Evolutionary conservation across 2,113 vertebrate species (phyloP), one percentile per base, ranked within the genome.

Genomic region (Megaleporinus macrocephalus): DNA sequence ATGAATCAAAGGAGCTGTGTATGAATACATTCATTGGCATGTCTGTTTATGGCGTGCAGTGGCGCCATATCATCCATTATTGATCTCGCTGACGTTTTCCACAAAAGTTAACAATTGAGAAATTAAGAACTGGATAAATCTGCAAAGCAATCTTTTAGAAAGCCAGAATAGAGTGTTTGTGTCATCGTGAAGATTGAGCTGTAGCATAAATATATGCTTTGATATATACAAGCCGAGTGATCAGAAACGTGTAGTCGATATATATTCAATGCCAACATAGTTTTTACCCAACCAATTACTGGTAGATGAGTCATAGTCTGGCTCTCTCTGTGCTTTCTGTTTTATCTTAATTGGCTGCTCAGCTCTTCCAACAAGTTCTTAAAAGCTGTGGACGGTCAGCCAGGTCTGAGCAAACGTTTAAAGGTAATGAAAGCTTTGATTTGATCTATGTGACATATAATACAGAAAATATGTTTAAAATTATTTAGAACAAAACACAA

Each of bases 1-100:
- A 61, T 63, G 33, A 78, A 83, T 62, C 63, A 63, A 78, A 27
- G 44, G n/a, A 44, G 65, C 44, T 26, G 51, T 16, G 20, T n/a
- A 36, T 36, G 65, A 69, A 69, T 24, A 24, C 36, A 36, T 33
- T 73, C 41, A 62, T 26, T 16, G 49, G 53, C 63, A 41, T 20
- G 71, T 20, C 61, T 66, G 53, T 74, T 53, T 26, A 49, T 13
- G 29, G 47, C 47, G 6, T 6, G 49, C 66, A 13, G 14, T 68
- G 16, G 26, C 53, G 24, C 68, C 62, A 47, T 49, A 61, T 75
- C 66, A 22, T 44, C 66, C 22, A 41, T 44, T n/a, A 24, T 22
- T n/a, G 30, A 41, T 29, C 13, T 5, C 11, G 9, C 16, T 68
- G 65, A 68, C 16, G 30, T 13, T 65, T 30, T 63, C 24, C 61